A percentile compares a stretch with the other conserved stretches of the same genome.
Conservation (phyloP, 2,113 vertebrate species). For the Pluvianellus socialis region DNA sequence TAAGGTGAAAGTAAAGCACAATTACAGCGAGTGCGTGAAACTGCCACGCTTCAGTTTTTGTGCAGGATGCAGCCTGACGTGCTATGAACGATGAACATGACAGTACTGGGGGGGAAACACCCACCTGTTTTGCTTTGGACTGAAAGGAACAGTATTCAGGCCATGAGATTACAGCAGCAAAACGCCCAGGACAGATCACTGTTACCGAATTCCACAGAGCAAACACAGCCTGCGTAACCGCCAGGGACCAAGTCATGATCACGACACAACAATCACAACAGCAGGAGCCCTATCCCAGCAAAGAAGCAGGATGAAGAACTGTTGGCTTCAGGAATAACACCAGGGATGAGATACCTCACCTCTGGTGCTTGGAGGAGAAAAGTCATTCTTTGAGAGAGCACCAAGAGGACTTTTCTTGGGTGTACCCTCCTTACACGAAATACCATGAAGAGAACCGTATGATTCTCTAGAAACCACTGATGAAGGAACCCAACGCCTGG, state of each 20-base stretch:
- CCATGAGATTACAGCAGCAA: background rate
- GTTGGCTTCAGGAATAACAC: background rate
- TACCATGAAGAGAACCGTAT: background rate
- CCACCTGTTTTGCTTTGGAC: background rate
- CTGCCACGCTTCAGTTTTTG: background rate
- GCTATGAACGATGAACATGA: background rate
- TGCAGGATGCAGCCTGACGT: background rate
- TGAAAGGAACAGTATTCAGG: background rate
- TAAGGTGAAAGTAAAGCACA: conserved; percentile 1
- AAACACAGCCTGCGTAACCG: background rate
- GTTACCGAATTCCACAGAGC: accelerated
- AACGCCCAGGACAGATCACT: background rate
- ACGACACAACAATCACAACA: background rate
- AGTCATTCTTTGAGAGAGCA: background rate
- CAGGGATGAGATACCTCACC: background rate
- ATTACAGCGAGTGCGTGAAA: background rate
- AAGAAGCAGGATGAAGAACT: background rate
- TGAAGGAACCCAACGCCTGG: background rate
- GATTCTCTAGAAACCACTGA: background rate
- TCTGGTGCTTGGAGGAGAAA: background rate
- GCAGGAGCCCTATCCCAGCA: background rate
- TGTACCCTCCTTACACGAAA: background rate
- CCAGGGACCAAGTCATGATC: background rate
- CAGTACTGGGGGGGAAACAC: background rate
- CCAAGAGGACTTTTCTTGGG: background rate